These are phyloP conservation scores for Hydroisotoma schaefferi DNA, from an alignment of 2,888 invertebrate species.

Conservation along the genomic window DNA sequence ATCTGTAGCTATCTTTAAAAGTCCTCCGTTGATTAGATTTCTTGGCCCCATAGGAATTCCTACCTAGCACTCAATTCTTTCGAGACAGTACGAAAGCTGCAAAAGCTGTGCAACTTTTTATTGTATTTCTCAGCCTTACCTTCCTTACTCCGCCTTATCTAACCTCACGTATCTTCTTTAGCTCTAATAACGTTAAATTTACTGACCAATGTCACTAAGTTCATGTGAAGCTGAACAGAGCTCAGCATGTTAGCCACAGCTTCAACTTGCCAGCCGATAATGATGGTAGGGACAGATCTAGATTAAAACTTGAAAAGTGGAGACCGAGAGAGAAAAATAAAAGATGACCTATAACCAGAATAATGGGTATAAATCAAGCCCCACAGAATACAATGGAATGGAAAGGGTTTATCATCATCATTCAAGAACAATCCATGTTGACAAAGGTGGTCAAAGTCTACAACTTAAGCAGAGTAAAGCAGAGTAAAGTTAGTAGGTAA, in stretches of 20 bases:
- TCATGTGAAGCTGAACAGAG: too few species aligned
- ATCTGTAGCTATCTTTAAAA: slow-evolving; percentile 1
- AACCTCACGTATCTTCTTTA: not conserved
- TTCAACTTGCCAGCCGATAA: too few species aligned
- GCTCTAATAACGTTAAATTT: not conserved
- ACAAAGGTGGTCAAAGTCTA: not conserved
- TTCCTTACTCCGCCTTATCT: not conserved
- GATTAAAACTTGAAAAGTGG: not conserved
- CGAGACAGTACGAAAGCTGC: not conserved
- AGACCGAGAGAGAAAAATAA: not conserved
- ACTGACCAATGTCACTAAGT: slow-evolving; percentile 1
- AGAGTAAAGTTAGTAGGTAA: too few species aligned
- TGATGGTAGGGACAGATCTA: too few species aligned
- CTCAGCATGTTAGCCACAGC: too few species aligned
- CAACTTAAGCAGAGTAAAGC: too few species aligned
- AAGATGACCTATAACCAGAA: not conserved
- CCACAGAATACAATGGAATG: too few species aligned
- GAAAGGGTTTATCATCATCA: not conserved
- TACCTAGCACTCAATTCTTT: not conserved
- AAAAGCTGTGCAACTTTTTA: not conserved
- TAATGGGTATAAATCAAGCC: not conserved
- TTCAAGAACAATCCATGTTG: not conserved
- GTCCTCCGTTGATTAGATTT: not conserved
- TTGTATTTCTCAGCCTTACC: not conserved
- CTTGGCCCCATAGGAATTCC: not conserved